Percentiles rank a stretch among this genome's conserved stretches.
phyloP scores from a whole-genome alignment of 2,888 invertebrate genomes.

The Rhagonycha fulva region DNA sequence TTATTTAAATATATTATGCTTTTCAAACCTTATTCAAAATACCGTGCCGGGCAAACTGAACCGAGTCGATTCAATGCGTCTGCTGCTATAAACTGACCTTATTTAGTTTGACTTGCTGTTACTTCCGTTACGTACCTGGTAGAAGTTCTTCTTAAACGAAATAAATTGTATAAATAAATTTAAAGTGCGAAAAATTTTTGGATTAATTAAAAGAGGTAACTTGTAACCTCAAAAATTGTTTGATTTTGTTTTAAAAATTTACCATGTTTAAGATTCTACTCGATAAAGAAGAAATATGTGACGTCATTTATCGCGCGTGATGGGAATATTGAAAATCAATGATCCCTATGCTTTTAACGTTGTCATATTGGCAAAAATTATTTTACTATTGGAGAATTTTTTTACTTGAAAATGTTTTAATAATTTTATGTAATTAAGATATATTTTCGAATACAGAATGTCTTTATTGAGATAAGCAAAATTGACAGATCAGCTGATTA shows the following conservation, averaged over 20 bases:
- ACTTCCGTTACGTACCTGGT: background rate
- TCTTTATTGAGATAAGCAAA: background rate
- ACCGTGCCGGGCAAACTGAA: too few relatives aligned
- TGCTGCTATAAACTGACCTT: background rate
- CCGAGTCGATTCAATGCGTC: too few relatives aligned
- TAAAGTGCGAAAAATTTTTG: background rate
- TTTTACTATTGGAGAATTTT: too few relatives aligned
- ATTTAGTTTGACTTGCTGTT: background rate
- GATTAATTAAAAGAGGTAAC: background rate
- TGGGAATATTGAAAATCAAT: too few relatives aligned
- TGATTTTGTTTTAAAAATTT: background rate
- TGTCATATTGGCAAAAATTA: too few relatives aligned
- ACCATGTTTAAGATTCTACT: background rate
- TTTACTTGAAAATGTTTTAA: background rate
- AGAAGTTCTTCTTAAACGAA: background rate
- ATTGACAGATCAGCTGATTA: background rate
- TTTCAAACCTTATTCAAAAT: too few relatives aligned
- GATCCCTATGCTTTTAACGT: too few relatives aligned
- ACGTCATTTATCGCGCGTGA: too few relatives aligned
- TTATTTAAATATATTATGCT: too few relatives aligned
- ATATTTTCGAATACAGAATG: background rate
- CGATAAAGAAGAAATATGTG: too few relatives aligned
- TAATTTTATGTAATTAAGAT: background rate
- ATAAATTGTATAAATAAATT: background rate
- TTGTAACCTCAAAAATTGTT: background rate